Evolutionary conservation across 2,888 invertebrate species (phyloP), one percentile per base, ranked within the genome.

Genomic region (Hecatera dysodea): DNA sequence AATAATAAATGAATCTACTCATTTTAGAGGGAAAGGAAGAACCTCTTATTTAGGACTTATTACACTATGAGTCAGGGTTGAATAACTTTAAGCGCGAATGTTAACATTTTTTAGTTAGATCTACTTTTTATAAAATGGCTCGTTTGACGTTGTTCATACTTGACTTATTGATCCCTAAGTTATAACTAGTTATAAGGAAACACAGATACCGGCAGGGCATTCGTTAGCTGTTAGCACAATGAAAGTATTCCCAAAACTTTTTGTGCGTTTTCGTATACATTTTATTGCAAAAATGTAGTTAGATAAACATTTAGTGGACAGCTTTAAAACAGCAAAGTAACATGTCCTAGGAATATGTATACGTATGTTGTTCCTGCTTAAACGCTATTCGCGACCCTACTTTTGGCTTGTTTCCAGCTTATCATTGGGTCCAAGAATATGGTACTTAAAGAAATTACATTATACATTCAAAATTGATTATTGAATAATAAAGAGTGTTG

Each of bases 1-100:
- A 95, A 95, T 95, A 95, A 95, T 92, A 92, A 94, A 94, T 92
- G 93, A 91, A 92, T 91, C 93, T 92, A 92, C 92, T 93, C 92
- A 95, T 95, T 94, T 95, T 86, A 81, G 85, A 87, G 82, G 84
- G 86, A 90, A 91, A 91, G 89, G 91, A 90, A 91, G 92, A 91
- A 91, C 87, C 82, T 88, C 90, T 90, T 86, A 87, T 82, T 87
- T 85, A 80, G 84, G 86, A 87, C 86, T 89, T 72, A 81, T 80
- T 93, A 91, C 90, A 88, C 85, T 89, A 88, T 92, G 92, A 93
- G 83, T 92, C 91, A 93, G 79, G 81, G 67, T 69, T 42, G 46
- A 80, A 75, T 67, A 67, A 77, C 68, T 68, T 81, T 44, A 75
- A 67, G 56, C 56, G 19, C 53, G 65, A 66, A 77, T 84, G n/a